Base-by-base conservation (phyloP, 2,113 vertebrate species). In the Chitala chitala region DNA sequence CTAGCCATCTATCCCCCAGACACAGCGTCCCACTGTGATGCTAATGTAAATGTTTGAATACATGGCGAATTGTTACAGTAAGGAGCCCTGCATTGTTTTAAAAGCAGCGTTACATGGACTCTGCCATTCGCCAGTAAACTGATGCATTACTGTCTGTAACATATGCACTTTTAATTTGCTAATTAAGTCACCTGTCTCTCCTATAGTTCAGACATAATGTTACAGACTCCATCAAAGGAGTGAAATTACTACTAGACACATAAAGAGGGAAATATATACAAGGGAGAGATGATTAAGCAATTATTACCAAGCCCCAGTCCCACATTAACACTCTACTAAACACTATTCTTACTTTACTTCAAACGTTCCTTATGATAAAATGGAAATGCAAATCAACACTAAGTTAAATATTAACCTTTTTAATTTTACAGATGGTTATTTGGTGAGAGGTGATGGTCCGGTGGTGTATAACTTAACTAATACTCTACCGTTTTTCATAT, bases 1-100 rank as follows among this genome's bases (percentile, higher is more conserved):
- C 91, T 92, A 89, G 91, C 90, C 91, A 91, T 92, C 89, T 87
- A 90, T 88, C 89, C 89, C 91, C 90, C 91, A 92, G 88, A 88
- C 90, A 86, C 88, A 84, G 87, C 87, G 86, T 89, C 90, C 89
- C 86, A 89, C 90, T 91, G 87, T 85, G 87, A 82, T 88, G 85
- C 83, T 91, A 88, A 91, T 84, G 90, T 87, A 82, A n/a, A n/a
- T 82, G 86, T 85, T 81, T 81, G 73, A 84, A 78, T 78, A 77
- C 72, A 55, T 75, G 56, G 69, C 78, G 81, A 82, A 81, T 71
- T 15, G 17, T 75, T 86, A 82, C 80, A 86, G 84, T 70, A 73
- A 17, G 26, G 66, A 68, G 17, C 75, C 79, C 78, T 74, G 54
- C 75, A 64, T 82, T 36, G 75, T 79, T 84, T 71, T 58, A 84